Evolutionary conservation across 2,888 invertebrate species (phyloP), one percentile per base, ranked within the genome.

Genomic region (Vesta saturnalis): DNA sequence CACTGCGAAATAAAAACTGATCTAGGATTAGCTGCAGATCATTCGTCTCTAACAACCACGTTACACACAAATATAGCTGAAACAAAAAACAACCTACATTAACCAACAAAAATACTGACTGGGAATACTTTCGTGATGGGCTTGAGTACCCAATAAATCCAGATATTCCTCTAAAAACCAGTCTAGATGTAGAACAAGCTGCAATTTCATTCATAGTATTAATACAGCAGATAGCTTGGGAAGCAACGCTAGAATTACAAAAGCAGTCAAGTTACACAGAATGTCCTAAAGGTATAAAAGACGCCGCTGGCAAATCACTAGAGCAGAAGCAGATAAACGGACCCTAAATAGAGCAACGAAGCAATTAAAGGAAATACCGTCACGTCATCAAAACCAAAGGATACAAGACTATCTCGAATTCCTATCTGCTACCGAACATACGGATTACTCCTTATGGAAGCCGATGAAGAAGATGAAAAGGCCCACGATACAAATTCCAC

Each of bases 131-230:
- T 43, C n/a, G n/a, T n/a, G 21, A 15, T n/a, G 16, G 39, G 8
- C 58, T 58, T 43, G 43, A 39, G 58, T 19, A 43, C 39, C 58
- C 12, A 43, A 58, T 18, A 58, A 30, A 55, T 55, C 21, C 21
- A 55, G 55, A 55, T 22, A n/a, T 55, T n/a, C 23, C 55, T 8
- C 23, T 55, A 55, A 57, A 57, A 58, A 58, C 39, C 16, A 18
- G 21, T 39, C 12, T 8, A 6, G 39, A 58, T 19, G 19, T n/a
- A 30, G 10, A 30, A 30, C 30, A 30, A 30, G 6, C 30, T 10
- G 10, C 10, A 30, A 30, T 30, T 30, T n/a, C n/a, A n/a, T n/a
- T n/a, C n/a, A n/a, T n/a, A n/a, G n/a, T n/a, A n/a, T n/a, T n/a
- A n/a, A n/a, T n/a, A n/a, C n/a, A n/a, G n/a, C n/a, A n/a, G n/a